Conservation (phyloP, 2,113 vertebrate species). For the Zosterops lateralis region DNA sequence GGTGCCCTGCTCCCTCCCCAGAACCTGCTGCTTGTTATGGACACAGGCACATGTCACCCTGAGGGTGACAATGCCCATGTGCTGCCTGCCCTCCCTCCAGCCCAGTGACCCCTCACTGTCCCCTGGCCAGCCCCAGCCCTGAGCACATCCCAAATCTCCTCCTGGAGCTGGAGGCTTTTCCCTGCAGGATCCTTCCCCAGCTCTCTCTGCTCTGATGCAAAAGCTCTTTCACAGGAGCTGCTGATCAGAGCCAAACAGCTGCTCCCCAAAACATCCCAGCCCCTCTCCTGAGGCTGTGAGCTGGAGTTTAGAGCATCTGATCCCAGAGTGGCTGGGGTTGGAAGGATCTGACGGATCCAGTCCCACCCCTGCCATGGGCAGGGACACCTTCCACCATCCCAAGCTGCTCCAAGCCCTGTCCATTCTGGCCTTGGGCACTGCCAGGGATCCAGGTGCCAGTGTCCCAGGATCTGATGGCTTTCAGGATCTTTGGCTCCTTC, state of each 20-base stretch:
- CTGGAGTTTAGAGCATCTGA: neutral
- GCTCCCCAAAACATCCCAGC: neutral
- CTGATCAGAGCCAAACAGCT: neutral
- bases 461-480: accelerated
- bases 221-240: neutral
- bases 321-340: neutral
- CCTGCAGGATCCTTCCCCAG: neutral
- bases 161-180: neutral
- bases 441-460: neutral
- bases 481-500: neutral
- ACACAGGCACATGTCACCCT: neutral
- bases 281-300: neutral
- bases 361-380: neutral
- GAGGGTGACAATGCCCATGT: neutral
- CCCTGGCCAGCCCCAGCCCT: neutral
- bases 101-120: neutral
- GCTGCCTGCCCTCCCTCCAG: neutral
- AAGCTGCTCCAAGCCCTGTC: neutral
- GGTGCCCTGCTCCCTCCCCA: neutral
- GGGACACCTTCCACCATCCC: neutral
- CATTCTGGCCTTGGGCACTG: neutral
- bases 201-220: neutral
- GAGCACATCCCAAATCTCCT: neutral
- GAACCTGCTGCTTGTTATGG: neutral
- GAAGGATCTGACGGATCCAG: neutral